Base-by-base conservation (phyloP, 2,888 invertebrate species). In the Mesochorus sp. region DNA sequence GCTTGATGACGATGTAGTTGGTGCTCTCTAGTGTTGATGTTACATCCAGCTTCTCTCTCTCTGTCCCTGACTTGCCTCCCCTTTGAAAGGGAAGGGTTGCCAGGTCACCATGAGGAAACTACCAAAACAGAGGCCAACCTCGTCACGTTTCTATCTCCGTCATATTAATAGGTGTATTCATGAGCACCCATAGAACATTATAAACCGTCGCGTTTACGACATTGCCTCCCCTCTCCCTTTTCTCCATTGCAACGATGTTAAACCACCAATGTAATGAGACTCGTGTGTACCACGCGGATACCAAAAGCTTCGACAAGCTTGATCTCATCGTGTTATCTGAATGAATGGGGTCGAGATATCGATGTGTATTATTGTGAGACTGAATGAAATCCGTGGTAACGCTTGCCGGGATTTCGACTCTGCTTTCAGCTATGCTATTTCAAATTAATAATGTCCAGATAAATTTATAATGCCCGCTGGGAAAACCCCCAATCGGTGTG, bases 111-210 rank as follows among this genome's bases (percentile, higher is more conserved):
- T n/a, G 19, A 6, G 19, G 53, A 47, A 66, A 44, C 57, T 3
- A 51, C 49, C 6, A 47, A 39, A 55, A 62, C 49, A 64, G 47
- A 66, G 49, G 53, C n/a, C n/a, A n/a, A 59, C 47, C 57, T 31
- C 21, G 14, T 42, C 51, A 44, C 28, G 57, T 74, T 55, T 72
- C 62, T 37, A 55, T n/a, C 77, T 76, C 72, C 73, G 80, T 82
- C 84, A 82, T 83, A 83, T 84, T 84, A 84, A 83, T 83, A 81
- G 79, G 64, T 70, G 62, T 55, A 82, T 83, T 84, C 83, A 84
- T 82, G 84, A 84, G n/a, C n/a, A 81, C 72, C 62, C 31, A 42
- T 39, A 51, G 26, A n/a, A 21, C 64, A 66, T 71, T 49, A 64
- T 51, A 57, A 64, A 59, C 24, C 42, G 2, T 31, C 66, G 42